Conservation (phyloP, 1,140 invertebrate genomes). For the Tribolium castaneum region DNA sequence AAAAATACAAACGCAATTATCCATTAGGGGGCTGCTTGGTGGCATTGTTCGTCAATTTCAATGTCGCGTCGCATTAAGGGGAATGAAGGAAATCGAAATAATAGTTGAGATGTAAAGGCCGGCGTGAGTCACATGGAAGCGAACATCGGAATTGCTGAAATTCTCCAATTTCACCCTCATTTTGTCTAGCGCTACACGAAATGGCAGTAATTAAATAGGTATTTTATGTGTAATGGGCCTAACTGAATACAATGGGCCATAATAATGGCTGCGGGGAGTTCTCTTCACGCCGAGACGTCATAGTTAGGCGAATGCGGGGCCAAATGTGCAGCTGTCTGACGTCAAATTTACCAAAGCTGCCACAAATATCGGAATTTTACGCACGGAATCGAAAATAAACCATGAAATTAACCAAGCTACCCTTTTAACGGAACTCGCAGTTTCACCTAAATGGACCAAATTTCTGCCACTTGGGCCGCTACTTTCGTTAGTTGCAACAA, state of each 20-base stretch:
- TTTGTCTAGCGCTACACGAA: conserved; percentile 44
- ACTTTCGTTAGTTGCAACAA: not conserved
- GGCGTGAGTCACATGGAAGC: conserved; percentile 33
- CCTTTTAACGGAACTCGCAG: not conserved
- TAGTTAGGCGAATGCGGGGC: conserved; percentile 20
- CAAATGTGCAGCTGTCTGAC: conserved; percentile 32
- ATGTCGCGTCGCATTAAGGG: conserved; percentile 19
- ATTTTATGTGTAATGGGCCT: conserved; percentile 50
- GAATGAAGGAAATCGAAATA: conserved; percentile 38
- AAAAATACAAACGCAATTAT: conserved; percentile 20
- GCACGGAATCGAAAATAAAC: conserved; percentile 3
- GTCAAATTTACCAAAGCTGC: conserved; percentile 19
- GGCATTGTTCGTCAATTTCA: conserved; percentile 29
- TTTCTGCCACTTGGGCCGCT: not conserved
- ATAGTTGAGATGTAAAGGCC: conserved; percentile 37
- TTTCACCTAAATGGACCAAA: not conserved
- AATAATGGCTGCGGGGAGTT: conserved; percentile 46
- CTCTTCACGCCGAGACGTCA: conserved; percentile 35
- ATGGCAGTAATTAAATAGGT: conserved; percentile 52
- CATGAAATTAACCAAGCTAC: conserved; percentile 11
- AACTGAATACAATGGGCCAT: conserved; percentile 49
- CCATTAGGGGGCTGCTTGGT: not conserved
- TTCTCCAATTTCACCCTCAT: conserved; percentile 50
- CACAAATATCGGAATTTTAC: conserved; percentile 1
- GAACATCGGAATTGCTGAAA: conserved; percentile 47